Evolutionary conservation across 1,140 invertebrate species (phyloP).

Genomic region (Brachionus koreanus): DNA sequence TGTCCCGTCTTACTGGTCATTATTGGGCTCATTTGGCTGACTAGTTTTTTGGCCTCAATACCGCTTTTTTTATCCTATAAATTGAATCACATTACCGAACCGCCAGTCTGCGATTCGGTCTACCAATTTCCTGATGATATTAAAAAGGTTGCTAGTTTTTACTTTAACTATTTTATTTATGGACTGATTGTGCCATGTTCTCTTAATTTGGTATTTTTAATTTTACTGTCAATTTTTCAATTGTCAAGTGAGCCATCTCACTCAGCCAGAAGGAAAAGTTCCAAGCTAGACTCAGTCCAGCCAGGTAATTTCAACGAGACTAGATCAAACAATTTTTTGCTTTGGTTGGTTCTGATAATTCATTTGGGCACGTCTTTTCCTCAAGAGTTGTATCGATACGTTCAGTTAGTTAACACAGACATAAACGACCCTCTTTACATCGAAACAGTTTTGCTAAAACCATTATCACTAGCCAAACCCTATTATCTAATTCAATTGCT

Average conservation of each 20-base stretch:
- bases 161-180: constrained; percentile 31
- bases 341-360: not conserved
- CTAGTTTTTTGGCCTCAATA: not conserved
- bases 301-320: not conserved
- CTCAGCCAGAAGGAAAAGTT: not conserved
- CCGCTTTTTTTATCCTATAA: not conserved
- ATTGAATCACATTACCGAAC: not conserved
- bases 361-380: constrained; percentile 22
- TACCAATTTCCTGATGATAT: constrained; percentile 37
- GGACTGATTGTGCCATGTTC: not conserved
- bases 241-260: not conserved
- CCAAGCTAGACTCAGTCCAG: not conserved
- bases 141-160: not conserved
- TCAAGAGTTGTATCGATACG: constrained; percentile 19
- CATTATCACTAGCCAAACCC: not conserved
- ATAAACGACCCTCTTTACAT: not conserved
- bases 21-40: not conserved
- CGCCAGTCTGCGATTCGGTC: constrained; percentile 15
- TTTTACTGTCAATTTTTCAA: not conserved
- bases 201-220: not conserved
- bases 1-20: constrained; percentile 1
- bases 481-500: constrained; percentile 35
- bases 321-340: not conserved
- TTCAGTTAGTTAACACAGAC: not conserved
- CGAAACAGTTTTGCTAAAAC: not conserved